phyloP scores from a whole-genome alignment of 2,888 invertebrate genomes.

The Sarcophaga subvicina region DNA sequence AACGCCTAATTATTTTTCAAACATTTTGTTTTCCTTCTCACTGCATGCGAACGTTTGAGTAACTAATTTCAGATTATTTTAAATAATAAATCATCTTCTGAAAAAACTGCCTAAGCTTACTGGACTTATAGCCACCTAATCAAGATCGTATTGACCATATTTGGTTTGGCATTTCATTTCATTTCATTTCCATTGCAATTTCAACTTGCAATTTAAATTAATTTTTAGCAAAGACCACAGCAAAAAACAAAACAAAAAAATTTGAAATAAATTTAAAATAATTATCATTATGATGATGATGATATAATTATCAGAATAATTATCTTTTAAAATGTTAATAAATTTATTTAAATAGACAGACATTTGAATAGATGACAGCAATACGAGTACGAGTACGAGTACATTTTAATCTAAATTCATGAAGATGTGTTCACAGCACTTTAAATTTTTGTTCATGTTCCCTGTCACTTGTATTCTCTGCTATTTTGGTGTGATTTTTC shows the following conservation, averaged over 20 bases:
- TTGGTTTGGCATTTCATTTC: constrained; percentile 6
- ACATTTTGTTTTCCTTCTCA: too few relatives aligned
- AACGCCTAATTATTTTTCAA: too few relatives aligned
- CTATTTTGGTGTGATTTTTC: not conserved
- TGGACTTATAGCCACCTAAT: constrained; percentile 31
- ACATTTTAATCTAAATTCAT: constrained; percentile 17
- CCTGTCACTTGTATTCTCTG: not conserved
- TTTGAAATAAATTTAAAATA: too few relatives aligned
- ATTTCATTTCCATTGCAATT: constrained; percentile 9
- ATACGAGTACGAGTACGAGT: too few relatives aligned
- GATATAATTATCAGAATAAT: constrained; percentile 16
- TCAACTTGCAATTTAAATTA: constrained; percentile 20
- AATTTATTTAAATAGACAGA: constrained; percentile 49
- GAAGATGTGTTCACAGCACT: constrained; percentile 21
- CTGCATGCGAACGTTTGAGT: too few relatives aligned
- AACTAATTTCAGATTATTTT: not conserved
- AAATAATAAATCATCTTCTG: not conserved
- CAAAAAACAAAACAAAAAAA: not conserved
- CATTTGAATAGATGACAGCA: too few relatives aligned
- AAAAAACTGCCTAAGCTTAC: constrained; percentile 10
- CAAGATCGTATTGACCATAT: constrained; percentile 30
- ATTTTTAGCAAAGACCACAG: not conserved
- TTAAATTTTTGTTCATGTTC: constrained; percentile 36
- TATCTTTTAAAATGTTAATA: constrained; percentile 32
- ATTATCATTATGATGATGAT: constrained; percentile 20